Evolutionary conservation across 64 coral and sea anemone genomes (phyloP).

Genomic region (Porites australiensis): DNA sequence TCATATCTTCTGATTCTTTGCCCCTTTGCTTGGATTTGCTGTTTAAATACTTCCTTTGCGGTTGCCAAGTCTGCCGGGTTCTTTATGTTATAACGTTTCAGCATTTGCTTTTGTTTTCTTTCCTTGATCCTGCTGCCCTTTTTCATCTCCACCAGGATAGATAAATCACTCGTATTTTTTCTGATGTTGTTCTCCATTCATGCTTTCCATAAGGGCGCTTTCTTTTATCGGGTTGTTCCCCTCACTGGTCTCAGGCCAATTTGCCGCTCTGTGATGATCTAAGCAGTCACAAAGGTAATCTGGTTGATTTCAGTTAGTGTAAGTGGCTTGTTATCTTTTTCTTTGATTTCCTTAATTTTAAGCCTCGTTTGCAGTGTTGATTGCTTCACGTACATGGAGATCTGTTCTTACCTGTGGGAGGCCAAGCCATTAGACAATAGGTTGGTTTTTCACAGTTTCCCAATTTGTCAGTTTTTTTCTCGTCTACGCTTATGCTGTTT

Average conservation of each 20-base stretch:
- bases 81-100: not conserved
- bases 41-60: not conserved
- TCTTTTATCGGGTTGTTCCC: too few relatives aligned
- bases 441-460: not conserved
- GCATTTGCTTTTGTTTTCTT: not conserved
- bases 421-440: not conserved
- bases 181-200: not conserved
- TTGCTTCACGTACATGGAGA: not conserved
- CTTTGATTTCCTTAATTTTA: not conserved
- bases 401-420: not conserved
- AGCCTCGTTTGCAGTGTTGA: not conserved
- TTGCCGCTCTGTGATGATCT: too few relatives aligned
- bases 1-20: constrained; percentile 11
- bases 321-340: not conserved
- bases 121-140: not conserved
- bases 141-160: not conserved
- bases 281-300: not conserved
- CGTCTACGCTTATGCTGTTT: not conserved
- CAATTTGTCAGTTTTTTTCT: not conserved
- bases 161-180: not conserved
- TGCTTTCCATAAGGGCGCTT: not conserved
- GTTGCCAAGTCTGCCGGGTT: not conserved
- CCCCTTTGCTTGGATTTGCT: constrained; percentile 3
- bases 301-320: not conserved
- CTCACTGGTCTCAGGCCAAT: too few relatives aligned